Base-by-base conservation (phyloP, 2,888 invertebrate genomes). In the Lapara coniferarum region DNA sequence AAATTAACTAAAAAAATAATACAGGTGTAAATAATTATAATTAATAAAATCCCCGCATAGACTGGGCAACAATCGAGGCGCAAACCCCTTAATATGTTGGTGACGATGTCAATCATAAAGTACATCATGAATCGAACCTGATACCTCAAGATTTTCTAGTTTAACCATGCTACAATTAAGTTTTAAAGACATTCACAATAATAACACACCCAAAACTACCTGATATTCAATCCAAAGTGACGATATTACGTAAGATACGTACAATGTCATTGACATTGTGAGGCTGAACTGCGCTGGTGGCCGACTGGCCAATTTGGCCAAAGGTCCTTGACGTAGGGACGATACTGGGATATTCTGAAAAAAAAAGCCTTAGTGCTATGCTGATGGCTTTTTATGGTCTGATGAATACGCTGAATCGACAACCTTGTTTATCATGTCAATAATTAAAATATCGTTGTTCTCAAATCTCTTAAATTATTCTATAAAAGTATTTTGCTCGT, bases 241-340 rank as follows among this genome's bases (percentile, higher is more conserved):
- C 37, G 16, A 44, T 46, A 46, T 59, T 46, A 59, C 12, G 46
- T 63, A 63, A 44, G 16, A 56, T 16, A 63, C 13, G 10, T 46
- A 13, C 46, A 63, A 19, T 63, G 63, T 49, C 49, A 49, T 46
- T 63, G 63, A 63, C 63, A 63, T 63, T 63, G 63, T 10, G 19
- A 63, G 63, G 59, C 44, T 63, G 44, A 13, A 19, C 63, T 12
- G 49, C 46, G 63, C 49, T 63, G 63, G 63, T 63, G 63, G 63
- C 63, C 63, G 63, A 63, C 19, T 63, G 63, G 63, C 63, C 63
- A 63, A 63, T 63, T 49, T 49, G 46, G 63, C 63, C 37, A 13
- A 49, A 49, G 46, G 49, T 63, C 63, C 49, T 63, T 63, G 63
- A 63, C 19, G 49, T 63, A 63, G 63, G 49, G 1, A 63, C 46